Percentiles rank a stretch among this genome's conserved stretches.
phyloP scores from a whole-genome alignment of 2,888 invertebrate genomes.

The Troglohyphantes excavatus region DNA sequence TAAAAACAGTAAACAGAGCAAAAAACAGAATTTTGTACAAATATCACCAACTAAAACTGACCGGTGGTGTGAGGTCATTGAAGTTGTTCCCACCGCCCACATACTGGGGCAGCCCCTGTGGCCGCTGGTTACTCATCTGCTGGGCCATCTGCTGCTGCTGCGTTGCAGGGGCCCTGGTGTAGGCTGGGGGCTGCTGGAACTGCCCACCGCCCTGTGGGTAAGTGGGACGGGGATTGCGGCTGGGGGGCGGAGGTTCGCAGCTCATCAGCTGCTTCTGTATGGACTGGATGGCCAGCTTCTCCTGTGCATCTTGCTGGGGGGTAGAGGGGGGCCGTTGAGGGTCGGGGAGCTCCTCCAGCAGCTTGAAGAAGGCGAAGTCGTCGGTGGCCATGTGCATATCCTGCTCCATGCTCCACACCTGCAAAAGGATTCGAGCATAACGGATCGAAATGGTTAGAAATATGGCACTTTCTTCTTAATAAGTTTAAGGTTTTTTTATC shows the following conservation, averaged over 20 bases:
- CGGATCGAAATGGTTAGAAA: too few relatives aligned
- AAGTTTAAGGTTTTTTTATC: too few relatives aligned
- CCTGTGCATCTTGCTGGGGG: conserved; percentile 83
- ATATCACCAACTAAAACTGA: too few relatives aligned
- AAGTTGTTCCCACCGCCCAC: not conserved
- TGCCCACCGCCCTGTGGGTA: conserved; percentile 12
- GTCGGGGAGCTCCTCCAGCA: conserved; percentile 70
- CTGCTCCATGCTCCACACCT: conserved; percentile 79
- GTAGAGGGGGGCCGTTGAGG: conserved; percentile 38
- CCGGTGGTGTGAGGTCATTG: conserved; percentile 64
- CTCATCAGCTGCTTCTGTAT: conserved; percentile 96
- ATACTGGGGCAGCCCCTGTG: conserved; percentile 63
- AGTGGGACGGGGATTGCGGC: not conserved
- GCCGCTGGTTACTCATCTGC: conserved; percentile 46
- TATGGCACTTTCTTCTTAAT: too few relatives aligned
- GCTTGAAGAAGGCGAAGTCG: conserved; percentile 55
- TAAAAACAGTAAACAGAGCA: too few relatives aligned
- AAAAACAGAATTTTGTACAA: too few relatives aligned
- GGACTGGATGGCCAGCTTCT: conserved; percentile 92
- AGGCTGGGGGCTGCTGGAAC: conserved; percentile 62
- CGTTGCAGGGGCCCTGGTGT: not conserved
- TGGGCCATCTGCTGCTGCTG: conserved; percentile 61
- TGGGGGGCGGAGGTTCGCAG: conserved; percentile 80
- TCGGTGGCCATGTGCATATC: conserved; percentile 73
- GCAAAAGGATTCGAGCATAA: not conserved